Conservation (phyloP, 2,888 invertebrate species). For the Fragum sueziense region DNA sequence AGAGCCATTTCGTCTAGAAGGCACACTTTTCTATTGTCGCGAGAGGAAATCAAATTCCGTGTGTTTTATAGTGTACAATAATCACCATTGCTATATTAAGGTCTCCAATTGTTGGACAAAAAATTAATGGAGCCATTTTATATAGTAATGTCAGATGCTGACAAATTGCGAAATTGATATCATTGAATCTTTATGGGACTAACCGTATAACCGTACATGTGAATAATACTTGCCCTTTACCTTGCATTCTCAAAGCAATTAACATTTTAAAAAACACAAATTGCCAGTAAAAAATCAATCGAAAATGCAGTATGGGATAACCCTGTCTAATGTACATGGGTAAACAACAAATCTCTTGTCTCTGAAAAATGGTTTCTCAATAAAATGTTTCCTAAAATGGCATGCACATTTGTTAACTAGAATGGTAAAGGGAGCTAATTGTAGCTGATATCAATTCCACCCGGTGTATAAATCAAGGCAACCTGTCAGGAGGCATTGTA, state of each 20-base stretch:
- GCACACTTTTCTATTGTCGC: neutral
- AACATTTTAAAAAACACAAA: too few relatives aligned
- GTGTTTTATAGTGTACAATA: neutral
- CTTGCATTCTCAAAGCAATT: too few relatives aligned
- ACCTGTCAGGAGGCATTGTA: conserved; percentile 21
- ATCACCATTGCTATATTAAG: neutral
- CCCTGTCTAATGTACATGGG: too few relatives aligned
- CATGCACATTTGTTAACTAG: too few relatives aligned
- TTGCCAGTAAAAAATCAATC: too few relatives aligned
- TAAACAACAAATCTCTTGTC: too few relatives aligned
- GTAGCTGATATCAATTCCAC: conserved; percentile 23
- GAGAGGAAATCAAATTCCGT: neutral
- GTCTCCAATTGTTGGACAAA: neutral
- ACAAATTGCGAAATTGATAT: conserved; percentile 17
- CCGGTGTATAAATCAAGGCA: conserved; percentile 17
- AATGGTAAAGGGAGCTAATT: conserved; percentile 10
- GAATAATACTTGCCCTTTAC: too few relatives aligned
- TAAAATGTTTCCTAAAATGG: too few relatives aligned
- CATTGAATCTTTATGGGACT: conserved; percentile 19
- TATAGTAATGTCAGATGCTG: conserved; percentile 18
- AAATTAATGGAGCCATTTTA: conserved; percentile 12
- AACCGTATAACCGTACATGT: neutral
- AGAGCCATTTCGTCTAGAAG: neutral
- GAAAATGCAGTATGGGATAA: too few relatives aligned
- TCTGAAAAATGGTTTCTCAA: too few relatives aligned